These are phyloP conservation scores for Campylorhamphus procurvoides DNA, from an alignment of 2,113 vertebrate genomes.

Conservation along the genomic window DNA sequence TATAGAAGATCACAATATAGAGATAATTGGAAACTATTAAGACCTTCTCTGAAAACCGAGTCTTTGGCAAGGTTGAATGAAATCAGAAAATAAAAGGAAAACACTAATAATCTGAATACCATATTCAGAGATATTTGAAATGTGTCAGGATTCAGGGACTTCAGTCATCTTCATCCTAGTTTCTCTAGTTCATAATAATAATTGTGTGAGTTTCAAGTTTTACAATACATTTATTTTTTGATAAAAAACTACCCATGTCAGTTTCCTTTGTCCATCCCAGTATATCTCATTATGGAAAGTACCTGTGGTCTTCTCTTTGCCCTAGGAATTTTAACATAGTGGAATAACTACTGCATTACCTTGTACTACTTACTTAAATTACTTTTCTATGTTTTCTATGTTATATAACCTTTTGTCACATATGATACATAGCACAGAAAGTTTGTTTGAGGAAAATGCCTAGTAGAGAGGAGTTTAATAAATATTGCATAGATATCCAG, in stretches of 20 bases:
- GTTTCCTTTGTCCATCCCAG: background rate
- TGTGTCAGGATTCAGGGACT: background rate
- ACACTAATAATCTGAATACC: background rate
- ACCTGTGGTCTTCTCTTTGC: background rate
- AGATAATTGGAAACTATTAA: background rate
- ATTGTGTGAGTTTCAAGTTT: background rate
- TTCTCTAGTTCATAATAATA: background rate
- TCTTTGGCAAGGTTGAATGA: background rate
- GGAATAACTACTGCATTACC: background rate
- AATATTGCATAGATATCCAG: background rate
- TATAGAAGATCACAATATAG: background rate
- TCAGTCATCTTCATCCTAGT: background rate
- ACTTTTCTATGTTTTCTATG: background rate
- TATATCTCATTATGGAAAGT: background rate
- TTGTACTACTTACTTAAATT: background rate
- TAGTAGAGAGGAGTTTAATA: background rate
- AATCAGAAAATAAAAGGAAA: background rate
- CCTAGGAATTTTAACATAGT: background rate
- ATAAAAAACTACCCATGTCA: background rate
- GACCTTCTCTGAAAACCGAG: background rate
- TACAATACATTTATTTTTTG: background rate
- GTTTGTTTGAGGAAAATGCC: background rate
- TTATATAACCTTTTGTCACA: background rate
- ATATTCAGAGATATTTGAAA: background rate
- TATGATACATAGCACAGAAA: background rate